Evolutionary conservation across 1,140 invertebrate species (phyloP), one percentile per base, ranked within the genome.

Genomic region (Diorhabda elongata): DNA sequence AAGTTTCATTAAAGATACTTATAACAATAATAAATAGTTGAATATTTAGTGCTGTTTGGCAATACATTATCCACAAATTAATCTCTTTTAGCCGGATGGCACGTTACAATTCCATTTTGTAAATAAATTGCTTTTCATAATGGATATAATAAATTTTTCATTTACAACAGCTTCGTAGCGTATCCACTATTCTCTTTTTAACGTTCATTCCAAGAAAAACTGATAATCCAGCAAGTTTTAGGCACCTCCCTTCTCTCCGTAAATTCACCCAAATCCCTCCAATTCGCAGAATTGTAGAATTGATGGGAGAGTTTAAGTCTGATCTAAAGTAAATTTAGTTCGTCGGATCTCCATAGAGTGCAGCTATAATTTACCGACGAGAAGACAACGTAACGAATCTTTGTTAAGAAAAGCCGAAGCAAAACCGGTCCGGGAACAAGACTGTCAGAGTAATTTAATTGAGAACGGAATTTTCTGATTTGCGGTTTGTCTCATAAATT

Each of bases 321-420:
- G 70, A 71, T 71, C 70, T 69, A 69, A 69, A 71, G 64, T 71
- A 62, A 71, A 71, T 71, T 71, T 69, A 71, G 70, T 61, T 11
- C 47, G 47, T n/a, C 70, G 62, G 70, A 71, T 71, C 70, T 71
- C 70, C 70, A 68, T 68, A 68, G 70, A 71, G 70, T 71, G 69
- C 69, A 61, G 69, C 69, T 44, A 71, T 71, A 71, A 71, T 66
- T 71, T 71, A 71, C 69, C 56, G 42, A 61, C 26, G 59, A 71
- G 63, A 69, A 69, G 69, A 69, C 69, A 69, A 69, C 66, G 69
- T 69, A 65, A 66, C 64, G 68, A 69, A 69, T 63, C 64, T 69
- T 69, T 52, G 47, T 52, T 52, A 52, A 52, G 47, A 52, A 52
- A 52, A 52, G 47, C 47, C n/a, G 6, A 52, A n/a, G 47, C 6